phyloP scores from a whole-genome alignment of 2,888 invertebrate genomes.

The Camponotus fellah region DNA sequence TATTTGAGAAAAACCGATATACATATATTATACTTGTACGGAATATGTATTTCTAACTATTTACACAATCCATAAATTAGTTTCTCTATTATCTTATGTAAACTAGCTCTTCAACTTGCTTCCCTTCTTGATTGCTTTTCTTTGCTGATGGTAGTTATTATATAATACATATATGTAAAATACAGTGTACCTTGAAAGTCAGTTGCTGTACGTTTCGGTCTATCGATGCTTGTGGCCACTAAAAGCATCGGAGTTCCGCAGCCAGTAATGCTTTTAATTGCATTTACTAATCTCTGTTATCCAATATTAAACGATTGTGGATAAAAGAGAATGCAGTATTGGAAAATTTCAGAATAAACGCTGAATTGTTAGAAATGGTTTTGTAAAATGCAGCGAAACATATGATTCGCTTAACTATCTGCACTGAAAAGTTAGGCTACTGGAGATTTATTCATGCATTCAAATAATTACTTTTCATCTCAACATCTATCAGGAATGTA shows the following conservation, averaged over 20 bases:
- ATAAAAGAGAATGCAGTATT: not conserved
- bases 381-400: not conserved
- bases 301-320: not conserved
- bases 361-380: not conserved
- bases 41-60: not conserved
- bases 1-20: not conserved
- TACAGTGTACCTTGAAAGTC: not conserved
- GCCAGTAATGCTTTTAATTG: not conserved
- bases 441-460: not conserved
- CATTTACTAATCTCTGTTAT: not conserved
- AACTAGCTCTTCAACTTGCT: not conserved
- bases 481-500: not conserved
- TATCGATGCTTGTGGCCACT: not conserved
- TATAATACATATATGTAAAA: not conserved
- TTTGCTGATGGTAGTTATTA: not conserved
- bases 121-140: not conserved
- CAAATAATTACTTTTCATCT: not conserved
- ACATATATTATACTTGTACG: not conserved
- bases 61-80: not conserved
- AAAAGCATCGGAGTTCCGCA: not conserved
- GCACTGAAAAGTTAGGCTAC: not conserved
- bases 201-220: not conserved
- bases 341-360: not conserved
- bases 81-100: not conserved
- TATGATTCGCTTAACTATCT: not conserved